Evolutionary conservation across 1,140 invertebrate species (phyloP).

Genomic region (Penaeus japonicus): DNA sequence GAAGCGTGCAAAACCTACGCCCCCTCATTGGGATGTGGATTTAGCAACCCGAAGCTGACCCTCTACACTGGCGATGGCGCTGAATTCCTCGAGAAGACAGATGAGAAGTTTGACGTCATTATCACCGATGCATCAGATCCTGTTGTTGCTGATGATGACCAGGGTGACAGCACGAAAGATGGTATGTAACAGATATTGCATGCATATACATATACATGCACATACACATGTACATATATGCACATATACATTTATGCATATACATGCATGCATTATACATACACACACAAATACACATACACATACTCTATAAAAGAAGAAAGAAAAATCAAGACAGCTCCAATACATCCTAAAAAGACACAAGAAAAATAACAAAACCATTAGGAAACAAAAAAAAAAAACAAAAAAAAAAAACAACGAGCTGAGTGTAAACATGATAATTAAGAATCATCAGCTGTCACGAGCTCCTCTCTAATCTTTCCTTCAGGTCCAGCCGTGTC

Average conservation of each 20-base stretch:
- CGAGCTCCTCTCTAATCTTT: no score
- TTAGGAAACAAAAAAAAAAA: no score
- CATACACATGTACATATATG: not conserved
- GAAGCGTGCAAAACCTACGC: constrained; percentile 89
- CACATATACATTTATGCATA: not conserved
- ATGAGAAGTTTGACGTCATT: constrained; percentile 92
- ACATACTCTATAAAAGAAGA: no score
- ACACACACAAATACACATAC: no score
- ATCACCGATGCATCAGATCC: constrained; percentile 99
- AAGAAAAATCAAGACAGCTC: no score
- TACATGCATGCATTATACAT: not conserved
- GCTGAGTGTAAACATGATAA: no score
- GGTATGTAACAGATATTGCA: not conserved
- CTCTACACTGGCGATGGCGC: constrained; percentile 93
- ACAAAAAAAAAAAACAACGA: no score
- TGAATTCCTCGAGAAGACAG: constrained; percentile 89
- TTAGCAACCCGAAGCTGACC: constrained; percentile 82
- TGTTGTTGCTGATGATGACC: constrained; percentile 68
- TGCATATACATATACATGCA: not conserved
- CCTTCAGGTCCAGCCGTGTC: no score
- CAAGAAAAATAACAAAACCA: no score
- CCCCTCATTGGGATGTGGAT: constrained; percentile 88
- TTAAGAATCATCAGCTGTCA: no score
- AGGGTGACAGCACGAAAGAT: constrained; percentile 15
- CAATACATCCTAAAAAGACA: no score